Evolutionary conservation across 2,888 invertebrate genomes (phyloP), one percentile per base, ranked within the genome.

Genomic region (Argyra leucocephala): DNA sequence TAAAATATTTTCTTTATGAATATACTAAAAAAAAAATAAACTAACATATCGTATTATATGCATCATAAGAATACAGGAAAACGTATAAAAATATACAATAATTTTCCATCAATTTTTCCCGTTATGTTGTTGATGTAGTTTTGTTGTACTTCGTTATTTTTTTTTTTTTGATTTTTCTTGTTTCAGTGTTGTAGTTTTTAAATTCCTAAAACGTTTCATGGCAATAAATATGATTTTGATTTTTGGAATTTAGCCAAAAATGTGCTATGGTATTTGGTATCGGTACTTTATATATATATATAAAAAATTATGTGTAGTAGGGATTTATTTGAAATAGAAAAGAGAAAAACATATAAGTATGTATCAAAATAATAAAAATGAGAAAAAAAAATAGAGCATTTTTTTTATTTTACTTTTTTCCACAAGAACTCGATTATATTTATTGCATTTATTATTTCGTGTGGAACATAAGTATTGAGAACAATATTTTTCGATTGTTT

Each of bases 171-270:
- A n/a, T n/a, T n/a, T n/a, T n/a, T 26, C 4, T 26, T 26, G 5
- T 26, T 26, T 26, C 7, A 26, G 4, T 26, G 26, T 26, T 26
- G 26, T 48, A 3, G 9, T n/a, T 48, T 48, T 48, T 48, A 48
- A 48, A 48, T 48, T 48, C 48, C 15, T 48, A 48, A 48, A 48
- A 48, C 48, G 48, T 48, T 48, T 48, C 5, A 48, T 48, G n/a
- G 48, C 48, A 48, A 48, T 48, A 48, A 48, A 48, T 48, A 48
- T 48, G 48, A 48, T 48, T 48, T 48, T 48, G n/a, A 48, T 48
- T 48, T 48, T 48, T 48, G 48, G 48, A 48, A 48, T 48, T 48
- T n/a, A 48, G 48, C 48, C 48, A 48, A 48, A 48, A 48, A 48
- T 31, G 1, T 31, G 7, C 48, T 48, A 18, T 18, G 12, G 18